Evolutionary conservation across 2,113 vertebrate genomes (phyloP).

Genomic region (Erythrocercus mccallii): DNA sequence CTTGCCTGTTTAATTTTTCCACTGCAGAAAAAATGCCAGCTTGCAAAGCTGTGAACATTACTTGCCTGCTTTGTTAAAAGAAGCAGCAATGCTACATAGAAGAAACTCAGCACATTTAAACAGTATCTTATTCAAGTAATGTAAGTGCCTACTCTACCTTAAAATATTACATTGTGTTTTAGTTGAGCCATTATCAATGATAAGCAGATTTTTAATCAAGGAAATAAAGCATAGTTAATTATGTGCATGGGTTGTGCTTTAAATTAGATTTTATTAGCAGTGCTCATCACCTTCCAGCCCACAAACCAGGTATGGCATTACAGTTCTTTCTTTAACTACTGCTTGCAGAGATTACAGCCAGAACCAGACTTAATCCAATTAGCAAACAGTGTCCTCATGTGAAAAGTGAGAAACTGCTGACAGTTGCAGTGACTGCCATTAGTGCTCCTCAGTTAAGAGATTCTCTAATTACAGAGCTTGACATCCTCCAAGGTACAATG

Average conservation of each 20-base stretch:
- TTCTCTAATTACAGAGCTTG: constrained; percentile 55
- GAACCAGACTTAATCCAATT: constrained; percentile 70
- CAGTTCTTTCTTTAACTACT: constrained; percentile 46
- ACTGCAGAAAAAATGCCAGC: not conserved
- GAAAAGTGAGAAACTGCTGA: constrained; percentile 68
- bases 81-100: not conserved
- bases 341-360: constrained; percentile 51
- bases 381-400: constrained; percentile 49
- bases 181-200: constrained; percentile 49
- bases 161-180: constrained; percentile 35
- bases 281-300: constrained; percentile 44
- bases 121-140: constrained; percentile 2
- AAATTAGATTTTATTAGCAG: constrained; percentile 67
- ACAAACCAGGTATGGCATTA: constrained; percentile 52
- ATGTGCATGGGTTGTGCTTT: constrained; percentile 58
- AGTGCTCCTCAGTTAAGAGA: constrained; percentile 27
- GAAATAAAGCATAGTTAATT: constrained; percentile 71
- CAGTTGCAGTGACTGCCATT: constrained; percentile 39
- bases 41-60: not conserved
- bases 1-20: not conserved
- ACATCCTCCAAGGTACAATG: not conserved
- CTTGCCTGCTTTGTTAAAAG: not conserved
- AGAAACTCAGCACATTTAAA: constrained; percentile 26
- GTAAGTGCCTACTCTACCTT: constrained; percentile 23
- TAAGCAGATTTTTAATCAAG: constrained; percentile 75